These are phyloP conservation scores for Limnephilus lunatus DNA, from an alignment of 2,888 invertebrate genomes.

Conservation along the genomic window DNA sequence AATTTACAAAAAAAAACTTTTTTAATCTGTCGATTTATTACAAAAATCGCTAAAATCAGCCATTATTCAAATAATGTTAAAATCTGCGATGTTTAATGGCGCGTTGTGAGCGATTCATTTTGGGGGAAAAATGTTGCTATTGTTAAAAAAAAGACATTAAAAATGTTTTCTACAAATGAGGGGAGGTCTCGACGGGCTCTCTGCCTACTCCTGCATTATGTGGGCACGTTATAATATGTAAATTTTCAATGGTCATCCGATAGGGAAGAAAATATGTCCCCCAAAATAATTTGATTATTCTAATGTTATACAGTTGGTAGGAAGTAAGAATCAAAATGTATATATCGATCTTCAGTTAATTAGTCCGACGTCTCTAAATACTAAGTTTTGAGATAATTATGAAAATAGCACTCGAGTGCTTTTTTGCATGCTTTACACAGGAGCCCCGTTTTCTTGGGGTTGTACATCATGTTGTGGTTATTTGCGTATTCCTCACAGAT, in stretches of 20 bases:
- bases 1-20: background rate
- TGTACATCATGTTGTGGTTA: too few relatives aligned
- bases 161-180: conserved; percentile 54
- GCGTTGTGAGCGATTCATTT: conserved; percentile 54
- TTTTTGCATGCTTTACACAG: too few relatives aligned
- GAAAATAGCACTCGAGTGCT: too few relatives aligned
- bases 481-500: too few relatives aligned
- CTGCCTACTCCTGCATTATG: conserved; percentile 33
- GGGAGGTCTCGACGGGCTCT: conserved; percentile 20
- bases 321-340: background rate
- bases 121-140: conserved; percentile 59
- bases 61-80: conserved; percentile 48
- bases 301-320: background rate
- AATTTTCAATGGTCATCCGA: conserved; percentile 62
- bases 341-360: too few relatives aligned
- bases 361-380: too few relatives aligned
- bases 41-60: background rate
- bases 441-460: too few relatives aligned
- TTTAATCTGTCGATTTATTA: background rate
- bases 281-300: conserved; percentile 42
- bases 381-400: too few relatives aligned
- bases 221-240: conserved; percentile 56
- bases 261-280: conserved; percentile 29
- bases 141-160: conserved; percentile 64
- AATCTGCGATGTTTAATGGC: conserved; percentile 59